A percentile compares a stretch with the other conserved stretches of the same genome.
Conservation (phyloP, 2,797 vertebrate genomes). For the Loriculus beryllinus region DNA sequence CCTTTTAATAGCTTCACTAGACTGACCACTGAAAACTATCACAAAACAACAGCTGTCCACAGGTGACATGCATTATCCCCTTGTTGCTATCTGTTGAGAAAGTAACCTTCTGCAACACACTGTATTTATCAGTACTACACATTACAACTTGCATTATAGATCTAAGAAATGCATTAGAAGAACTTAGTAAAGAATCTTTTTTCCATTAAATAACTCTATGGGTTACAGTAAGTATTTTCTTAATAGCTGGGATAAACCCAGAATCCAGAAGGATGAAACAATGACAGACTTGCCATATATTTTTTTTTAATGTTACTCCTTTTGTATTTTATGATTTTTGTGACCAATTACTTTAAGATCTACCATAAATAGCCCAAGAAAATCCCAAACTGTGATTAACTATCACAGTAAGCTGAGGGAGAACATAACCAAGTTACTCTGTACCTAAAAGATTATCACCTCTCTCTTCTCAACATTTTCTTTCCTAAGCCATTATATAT, state of each 20-base stretch:
- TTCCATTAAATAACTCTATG: background rate
- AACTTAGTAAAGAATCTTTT: background rate
- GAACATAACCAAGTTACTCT: background rate
- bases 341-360: background rate
- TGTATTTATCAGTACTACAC: background rate
- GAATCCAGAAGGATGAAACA: background rate
- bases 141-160: background rate
- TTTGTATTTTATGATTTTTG: background rate
- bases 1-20: background rate
- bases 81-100: background rate
- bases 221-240: background rate
- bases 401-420: background rate
- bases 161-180: background rate
- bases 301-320: background rate
- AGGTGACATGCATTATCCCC: background rate
- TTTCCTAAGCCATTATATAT: slow-evolving; percentile 35
- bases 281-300: background rate
- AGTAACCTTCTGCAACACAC: background rate
- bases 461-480: background rate
- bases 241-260: background rate
- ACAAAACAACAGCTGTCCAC: background rate
- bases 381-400: slow-evolving; percentile 21
- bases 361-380: background rate
- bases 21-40: background rate
- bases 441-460: background rate